A percentile compares a stretch with the other conserved stretches of the same genome.
phyloP scores from a whole-genome alignment of 1,140 invertebrate species.

The Zaprionus ghesquierei region DNA sequence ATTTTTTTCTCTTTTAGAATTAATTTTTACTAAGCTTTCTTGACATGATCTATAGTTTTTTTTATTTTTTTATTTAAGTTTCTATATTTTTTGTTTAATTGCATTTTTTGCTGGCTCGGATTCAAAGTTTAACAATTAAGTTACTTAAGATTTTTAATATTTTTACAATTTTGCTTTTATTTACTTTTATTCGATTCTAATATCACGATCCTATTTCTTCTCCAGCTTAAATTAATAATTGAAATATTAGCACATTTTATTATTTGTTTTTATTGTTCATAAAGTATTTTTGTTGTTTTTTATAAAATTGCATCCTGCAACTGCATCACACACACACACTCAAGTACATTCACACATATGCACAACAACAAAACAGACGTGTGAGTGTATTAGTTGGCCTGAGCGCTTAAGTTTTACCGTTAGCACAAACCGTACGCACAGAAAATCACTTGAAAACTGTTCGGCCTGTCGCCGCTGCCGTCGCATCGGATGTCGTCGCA shows the following conservation, averaged over 20 bases:
- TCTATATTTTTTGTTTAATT: background rate
- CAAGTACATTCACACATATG: conserved; percentile 10
- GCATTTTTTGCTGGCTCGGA: too few species aligned
- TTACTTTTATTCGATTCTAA: background rate
- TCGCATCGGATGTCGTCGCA: conserved; percentile 10
- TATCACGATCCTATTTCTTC: background rate
- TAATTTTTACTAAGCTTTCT: too few species aligned
- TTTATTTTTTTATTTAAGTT: background rate
- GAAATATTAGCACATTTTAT: background rate
- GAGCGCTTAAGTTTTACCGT: conserved; percentile 46
- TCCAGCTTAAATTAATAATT: background rate
- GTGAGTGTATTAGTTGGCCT: conserved; percentile 15
- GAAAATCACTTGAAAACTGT: conserved; percentile 67
- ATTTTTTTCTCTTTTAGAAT: background rate
- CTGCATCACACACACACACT: conserved; percentile 4
- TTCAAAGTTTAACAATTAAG: background rate
- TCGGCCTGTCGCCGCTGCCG: conserved; percentile 23
- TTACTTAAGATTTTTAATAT: background rate
- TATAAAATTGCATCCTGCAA: background rate
- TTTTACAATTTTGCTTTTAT: background rate
- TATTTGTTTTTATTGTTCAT: background rate
- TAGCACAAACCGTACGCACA: conserved; percentile 45
- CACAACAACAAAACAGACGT: conserved; percentile 25
- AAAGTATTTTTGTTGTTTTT: background rate
- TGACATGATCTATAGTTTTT: too few species aligned